Percentiles rank a stretch among this genome's conserved stretches.
These are phyloP conservation scores for Crotalus viridis DNA, from an alignment of 2,113 vertebrate genomes.

Conservation along the genomic window DNA sequence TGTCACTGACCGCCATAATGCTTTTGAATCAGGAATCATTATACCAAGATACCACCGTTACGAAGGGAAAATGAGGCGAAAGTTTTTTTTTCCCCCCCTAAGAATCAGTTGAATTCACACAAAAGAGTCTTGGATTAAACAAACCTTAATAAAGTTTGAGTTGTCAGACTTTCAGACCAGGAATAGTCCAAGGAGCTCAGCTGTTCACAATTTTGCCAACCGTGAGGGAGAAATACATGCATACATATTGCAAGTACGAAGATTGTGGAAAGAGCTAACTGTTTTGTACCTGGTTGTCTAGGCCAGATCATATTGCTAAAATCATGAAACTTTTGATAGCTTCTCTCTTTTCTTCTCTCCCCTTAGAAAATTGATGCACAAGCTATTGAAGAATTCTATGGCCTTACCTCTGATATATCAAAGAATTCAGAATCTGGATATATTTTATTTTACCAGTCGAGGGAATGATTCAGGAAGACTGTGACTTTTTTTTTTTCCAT, in stretches of 20 bases:
- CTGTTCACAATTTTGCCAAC: not conserved
- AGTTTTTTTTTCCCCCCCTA: not conserved
- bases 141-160: not conserved
- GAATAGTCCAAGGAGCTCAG: not conserved
- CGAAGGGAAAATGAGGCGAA: not conserved
- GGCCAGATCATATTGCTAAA: slow-evolving; percentile 7
- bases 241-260: not conserved
- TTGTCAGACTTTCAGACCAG: not conserved
- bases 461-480: slow-evolving; percentile 79
- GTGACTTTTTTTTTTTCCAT: slow-evolving; percentile 32
- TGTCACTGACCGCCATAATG: too few relatives aligned
- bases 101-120: not conserved
- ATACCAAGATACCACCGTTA: not conserved
- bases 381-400: slow-evolving; percentile 98
- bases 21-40: not conserved
- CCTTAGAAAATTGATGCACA: slow-evolving; percentile 97
- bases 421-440: slow-evolving; percentile 99
- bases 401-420: slow-evolving; percentile 96
- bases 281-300: not conserved
- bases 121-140: not conserved
- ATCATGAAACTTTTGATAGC: not conserved
- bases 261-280: not conserved
- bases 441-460: slow-evolving; percentile 98
- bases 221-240: too few relatives aligned
- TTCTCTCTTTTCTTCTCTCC: not conserved